phyloP scores from a whole-genome alignment of 1,140 invertebrate species.

The Arctopsyche grandis region DNA sequence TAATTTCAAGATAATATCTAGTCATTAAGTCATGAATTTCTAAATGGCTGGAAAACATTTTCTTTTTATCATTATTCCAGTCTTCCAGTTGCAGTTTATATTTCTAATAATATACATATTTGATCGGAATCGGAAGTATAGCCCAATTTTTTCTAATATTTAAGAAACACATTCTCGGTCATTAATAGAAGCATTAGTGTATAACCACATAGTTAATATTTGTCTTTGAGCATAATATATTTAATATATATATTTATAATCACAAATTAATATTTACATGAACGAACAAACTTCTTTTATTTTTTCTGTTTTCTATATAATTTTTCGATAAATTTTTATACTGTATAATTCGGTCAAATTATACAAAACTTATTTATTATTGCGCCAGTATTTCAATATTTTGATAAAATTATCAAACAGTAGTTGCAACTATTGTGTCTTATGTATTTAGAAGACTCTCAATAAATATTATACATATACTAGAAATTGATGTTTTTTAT shows the following conservation, averaged over 20 bases:
- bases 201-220: background rate
- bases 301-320: too few species aligned
- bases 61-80: background rate
- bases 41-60: background rate
- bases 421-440: conserved; percentile 52
- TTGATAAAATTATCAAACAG: conserved; percentile 18
- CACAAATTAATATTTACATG: too few species aligned
- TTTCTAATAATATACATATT: background rate
- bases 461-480: conserved; percentile 20
- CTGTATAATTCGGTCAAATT: too few species aligned
- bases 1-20: conserved; percentile 4
- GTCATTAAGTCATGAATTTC: background rate
- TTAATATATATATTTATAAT: too few species aligned
- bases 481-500: conserved; percentile 6
- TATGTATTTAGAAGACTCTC: conserved; percentile 47
- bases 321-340: too few species aligned
- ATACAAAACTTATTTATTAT: background rate
- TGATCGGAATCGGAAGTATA: background rate
- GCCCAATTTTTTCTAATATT: background rate
- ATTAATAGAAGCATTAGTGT: background rate
- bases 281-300: too few species aligned
- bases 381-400: background rate
- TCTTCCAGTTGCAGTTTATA: background rate
- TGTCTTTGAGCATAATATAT: too few species aligned
- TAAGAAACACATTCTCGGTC: background rate